Evolutionary conservation across 2,888 invertebrate genomes (phyloP), one percentile per base, ranked within the genome.

Genomic region (Drosophila anomelani): DNA sequence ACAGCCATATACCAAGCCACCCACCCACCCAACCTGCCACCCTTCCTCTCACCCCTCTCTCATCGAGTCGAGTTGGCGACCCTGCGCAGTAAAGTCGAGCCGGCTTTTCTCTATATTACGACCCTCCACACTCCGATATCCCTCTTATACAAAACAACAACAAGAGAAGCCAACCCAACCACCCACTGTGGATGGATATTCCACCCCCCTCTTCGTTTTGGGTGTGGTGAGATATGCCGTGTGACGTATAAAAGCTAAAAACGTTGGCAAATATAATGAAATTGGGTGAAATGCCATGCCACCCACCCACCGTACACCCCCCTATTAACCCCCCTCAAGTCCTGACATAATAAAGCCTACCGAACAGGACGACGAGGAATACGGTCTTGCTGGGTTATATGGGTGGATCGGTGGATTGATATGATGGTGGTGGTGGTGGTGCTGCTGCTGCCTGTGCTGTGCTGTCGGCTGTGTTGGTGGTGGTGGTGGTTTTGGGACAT

Each of bases 221-320:
- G 81, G 85, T 79, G 80, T 80, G 89, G 88, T 85, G 86, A 84
- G 84, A 88, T 88, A 85, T 89, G 86, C 86, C 89, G 85, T 89
- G 85, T 89, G 89, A 88, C 89, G 88, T 90, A 86, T 81, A 90
- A 84, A 87, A 89, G 89, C 90, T 89, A 85, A 89, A 89, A 88
- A 85, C 85, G 88, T 79, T 88, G 85, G 90, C 78, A 86, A 88
- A 88, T 83, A 89, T 89, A 89, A 90, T 90, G 88, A 89, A 89
- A 89, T 89, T 89, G 88, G 88, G 88, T 90, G 88, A 89, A 89
- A 89, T 85, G 85, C 77, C 61, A 47, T 26, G 57, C 68, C 67
- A 44, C 62, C 56, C 57, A 51, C 59, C 46, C 55, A 38, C 58
- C 26, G 10, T 17, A 47, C 29, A 41, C 41, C 44, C 46, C 46